Conservation (phyloP, 2,888 invertebrate genomes). For the Itoplectis maculator region DNA sequence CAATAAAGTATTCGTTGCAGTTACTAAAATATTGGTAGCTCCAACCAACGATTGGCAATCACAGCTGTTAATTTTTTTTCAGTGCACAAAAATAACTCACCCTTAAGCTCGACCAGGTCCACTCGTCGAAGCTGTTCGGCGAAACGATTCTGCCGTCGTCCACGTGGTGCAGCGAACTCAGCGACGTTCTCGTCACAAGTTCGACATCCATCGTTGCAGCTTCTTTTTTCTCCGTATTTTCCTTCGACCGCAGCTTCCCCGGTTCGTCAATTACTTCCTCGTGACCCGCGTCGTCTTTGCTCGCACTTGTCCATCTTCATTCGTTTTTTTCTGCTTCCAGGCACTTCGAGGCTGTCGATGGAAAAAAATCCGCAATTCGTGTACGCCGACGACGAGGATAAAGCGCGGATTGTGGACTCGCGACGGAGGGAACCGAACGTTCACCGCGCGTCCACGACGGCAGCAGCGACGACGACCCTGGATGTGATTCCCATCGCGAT, state of each 20-base stretch:
- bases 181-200: conserved; percentile 84
- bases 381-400: background rate
- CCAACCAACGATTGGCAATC: too few relatives aligned
- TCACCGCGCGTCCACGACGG: too few relatives aligned
- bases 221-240: conserved; percentile 5
- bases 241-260: conserved; percentile 3
- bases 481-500: conserved; percentile 16
- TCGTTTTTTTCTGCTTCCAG: background rate
- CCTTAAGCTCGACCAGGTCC: conserved; percentile 89
- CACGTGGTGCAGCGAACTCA: conserved; percentile 86
- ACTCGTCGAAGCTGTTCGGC: conserved; percentile 86
- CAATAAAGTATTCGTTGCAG: too few relatives aligned
- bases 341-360: conserved; percentile 15
- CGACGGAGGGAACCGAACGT: conserved; percentile 13
- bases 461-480: too few relatives aligned
- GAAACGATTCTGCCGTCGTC: conserved; percentile 85
- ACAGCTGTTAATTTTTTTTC: too few relatives aligned
- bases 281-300: conserved; percentile 29
- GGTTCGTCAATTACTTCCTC: conserved; percentile 41
- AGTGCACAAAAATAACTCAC: conserved; percentile 81
- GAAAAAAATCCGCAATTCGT: conserved; percentile 22
- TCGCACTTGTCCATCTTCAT: conserved; percentile 53
- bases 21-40: too few relatives aligned
- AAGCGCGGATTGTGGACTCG: background rate
- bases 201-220: conserved; percentile 80